Evolutionary conservation across 2,888 invertebrate genomes (phyloP).

Genomic region (Platycheirus albimanus): DNA sequence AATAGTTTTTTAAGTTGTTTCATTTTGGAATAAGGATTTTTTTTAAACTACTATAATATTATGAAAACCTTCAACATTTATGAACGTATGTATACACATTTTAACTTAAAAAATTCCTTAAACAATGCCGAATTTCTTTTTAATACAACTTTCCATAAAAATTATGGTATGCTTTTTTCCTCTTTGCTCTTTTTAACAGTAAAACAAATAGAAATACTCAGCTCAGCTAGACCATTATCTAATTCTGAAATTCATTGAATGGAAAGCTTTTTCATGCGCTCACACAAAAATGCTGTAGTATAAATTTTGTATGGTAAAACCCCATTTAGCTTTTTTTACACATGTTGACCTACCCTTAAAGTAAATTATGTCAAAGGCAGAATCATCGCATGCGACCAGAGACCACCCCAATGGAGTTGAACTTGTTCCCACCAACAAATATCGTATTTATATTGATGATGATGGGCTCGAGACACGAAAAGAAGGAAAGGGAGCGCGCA

Average conservation of each 20-base stretch:
- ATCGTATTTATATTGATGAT: conserved; percentile 15
- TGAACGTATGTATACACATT: too few relatives aligned
- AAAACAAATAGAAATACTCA: not conserved
- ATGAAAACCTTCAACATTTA: too few relatives aligned
- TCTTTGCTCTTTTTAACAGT: too few relatives aligned
- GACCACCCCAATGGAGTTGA: conserved; percentile 53
- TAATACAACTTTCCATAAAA: too few relatives aligned
- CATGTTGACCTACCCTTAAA: conserved; percentile 28
- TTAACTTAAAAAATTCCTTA: too few relatives aligned
- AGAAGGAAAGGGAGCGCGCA: conserved; percentile 49
- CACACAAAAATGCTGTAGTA: conserved; percentile 21
- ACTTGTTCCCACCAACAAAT: conserved; percentile 49
- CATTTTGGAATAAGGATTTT: too few relatives aligned
- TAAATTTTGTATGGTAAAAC: conserved; percentile 27
- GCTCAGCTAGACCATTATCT: conserved; percentile 6
- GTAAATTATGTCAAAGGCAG: conserved; percentile 10
- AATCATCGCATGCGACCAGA: too few relatives aligned
- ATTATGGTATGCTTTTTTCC: too few relatives aligned
- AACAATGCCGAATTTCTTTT: too few relatives aligned
- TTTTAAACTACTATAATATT: too few relatives aligned
- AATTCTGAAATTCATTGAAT: conserved; percentile 45
- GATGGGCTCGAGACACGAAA: conserved; percentile 11
- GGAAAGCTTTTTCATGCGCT: conserved; percentile 49
- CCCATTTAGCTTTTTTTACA: conserved; percentile 7
- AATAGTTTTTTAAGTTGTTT: too few relatives aligned